Base-by-base conservation (phyloP, 2,888 invertebrate genomes). In the Caenorhabditis auriculariae region DNA sequence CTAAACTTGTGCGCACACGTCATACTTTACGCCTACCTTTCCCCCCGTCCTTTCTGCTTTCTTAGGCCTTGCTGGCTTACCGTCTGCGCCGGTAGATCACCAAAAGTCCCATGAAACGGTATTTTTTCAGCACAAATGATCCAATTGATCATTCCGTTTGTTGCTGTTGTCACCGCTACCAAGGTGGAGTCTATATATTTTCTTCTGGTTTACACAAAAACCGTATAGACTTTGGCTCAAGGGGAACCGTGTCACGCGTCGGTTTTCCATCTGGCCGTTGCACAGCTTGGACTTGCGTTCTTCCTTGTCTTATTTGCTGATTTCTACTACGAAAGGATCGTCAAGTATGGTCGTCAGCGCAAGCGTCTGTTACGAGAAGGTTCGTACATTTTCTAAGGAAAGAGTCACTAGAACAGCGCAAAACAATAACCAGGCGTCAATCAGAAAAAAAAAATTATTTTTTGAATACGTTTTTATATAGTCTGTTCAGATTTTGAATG, bases 41-140 rank as follows among this genome's bases (percentile, higher is more conserved):
- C 61, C 15, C 55, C 64, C 1, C 38, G 27, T 35, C 64, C 64
- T 32, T 45, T 66, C n/a, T 37, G 61, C 21, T 46, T 53, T 35
- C 54, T 66, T 45, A 49, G 53, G 3, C 69, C 69, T n/a, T 69
- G 69, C 27, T 69, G 66, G 64, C 58, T 59, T 6, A 42, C 59
- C 9, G 69, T 69, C 17, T 58, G 51, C 27, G 28, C 47, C 15
- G 21, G 56, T 56, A 6, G 21, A 50, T 45, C 39, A 9, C 26
- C 15, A 32, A 37, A 2, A 24, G n/a, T n/a, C n/a, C n/a, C n/a
- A n/a, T n/a, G n/a, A n/a, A 17, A n/a, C 24, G 15, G 3, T 4
- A 2, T 9, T 37, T 24, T 55, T 56, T 44, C 49, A 37, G 61
- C 66, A n/a, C 69, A 69, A 52, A 64, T 69, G 54, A 38, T 53